Evolutionary conservation across 2,113 vertebrate species (phyloP).

Genomic region (Ameiurus melas): DNA sequence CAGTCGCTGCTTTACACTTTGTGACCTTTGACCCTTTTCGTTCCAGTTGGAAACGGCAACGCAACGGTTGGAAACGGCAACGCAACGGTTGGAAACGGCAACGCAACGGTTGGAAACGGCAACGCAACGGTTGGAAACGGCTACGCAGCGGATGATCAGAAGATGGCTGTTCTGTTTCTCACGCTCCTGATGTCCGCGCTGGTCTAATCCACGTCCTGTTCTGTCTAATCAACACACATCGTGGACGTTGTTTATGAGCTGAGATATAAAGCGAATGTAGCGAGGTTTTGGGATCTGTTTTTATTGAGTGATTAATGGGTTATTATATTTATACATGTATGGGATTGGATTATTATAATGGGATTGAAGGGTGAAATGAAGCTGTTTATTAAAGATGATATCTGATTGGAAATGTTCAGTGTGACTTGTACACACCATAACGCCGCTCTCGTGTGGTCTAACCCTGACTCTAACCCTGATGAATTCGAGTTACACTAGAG

Average conservation of each 20-base stretch:
- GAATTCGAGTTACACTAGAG: too few relatives aligned
- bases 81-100: not conserved
- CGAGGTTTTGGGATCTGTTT: not conserved
- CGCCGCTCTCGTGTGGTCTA: too few relatives aligned
- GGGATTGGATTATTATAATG: too few relatives aligned
- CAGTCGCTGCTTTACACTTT: too few relatives aligned
- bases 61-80: not conserved
- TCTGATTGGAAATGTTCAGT: not conserved
- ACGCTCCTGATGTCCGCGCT: not conserved
- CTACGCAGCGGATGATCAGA: not conserved
- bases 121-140: not conserved
- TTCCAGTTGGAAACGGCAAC: not conserved
- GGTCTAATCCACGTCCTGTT: not conserved
- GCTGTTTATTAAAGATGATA: not conserved
- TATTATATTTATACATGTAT: too few relatives aligned
- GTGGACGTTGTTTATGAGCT: too few relatives aligned
- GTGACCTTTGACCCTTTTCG: not conserved
- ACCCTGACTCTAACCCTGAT: not conserved
- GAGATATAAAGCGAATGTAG: not conserved
- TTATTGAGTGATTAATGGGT: not conserved
- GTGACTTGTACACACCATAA: not conserved
- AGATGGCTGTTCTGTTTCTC: slow-evolving; percentile 19
- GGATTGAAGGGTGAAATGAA: not conserved
- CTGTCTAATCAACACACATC: not conserved
- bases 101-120: not conserved